Evolutionary conservation across 1,140 invertebrate species (phyloP), one percentile per base, ranked within the genome.

Genomic region (Drosophila miranda): DNA sequence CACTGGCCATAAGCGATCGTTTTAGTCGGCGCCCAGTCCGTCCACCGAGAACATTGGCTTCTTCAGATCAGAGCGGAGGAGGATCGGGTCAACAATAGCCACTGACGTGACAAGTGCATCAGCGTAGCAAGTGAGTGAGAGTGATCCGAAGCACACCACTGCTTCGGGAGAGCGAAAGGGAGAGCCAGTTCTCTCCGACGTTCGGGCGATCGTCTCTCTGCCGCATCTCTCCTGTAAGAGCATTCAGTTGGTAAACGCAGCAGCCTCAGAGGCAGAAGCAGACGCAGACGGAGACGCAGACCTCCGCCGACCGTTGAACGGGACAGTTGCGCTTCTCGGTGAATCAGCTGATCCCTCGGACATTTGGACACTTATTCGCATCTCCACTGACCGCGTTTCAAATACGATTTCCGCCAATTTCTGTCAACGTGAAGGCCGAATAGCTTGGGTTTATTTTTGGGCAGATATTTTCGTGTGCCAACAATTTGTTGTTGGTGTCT

Each of bases 371-470:
- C 56, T 41, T 16, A 41, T 67, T 38, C 8, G 28, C 51, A 14
- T 54, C 30, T 38, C 41, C 3, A 34, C 26, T 28, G 34, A 8
- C 19, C 34, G 34, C 30, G 30, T 55, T 42, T 28, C 7, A n/a
- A 14, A 52, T 21, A 19, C 30, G 11, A 38, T 38, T 21, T 49
- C 63, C 42, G 48, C 50, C 52, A 50, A 38, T 2, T 38, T 4
- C 11, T 38, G 34, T 38, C 68, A 19, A 38, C 49, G 26, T 21
- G 30, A 52, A 44, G n/a, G 6, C 13, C 28, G 8, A 23, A 26
- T 26, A 43, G n/a, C 38, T 53, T 62, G 16, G 59, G 80, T 74
- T 80, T 77, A 76, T 86, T 84, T 86, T 80, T 62, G 63, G 72
- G 64, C 50, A 46, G 23, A 54, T 75, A 55, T 77, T 43, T 43